A percentile compares a stretch with the other conserved stretches of the same genome.
These are phyloP conservation scores for Asarcornis scutulata DNA, from an alignment of 2,113 vertebrate genomes.

Conservation along the genomic window DNA sequence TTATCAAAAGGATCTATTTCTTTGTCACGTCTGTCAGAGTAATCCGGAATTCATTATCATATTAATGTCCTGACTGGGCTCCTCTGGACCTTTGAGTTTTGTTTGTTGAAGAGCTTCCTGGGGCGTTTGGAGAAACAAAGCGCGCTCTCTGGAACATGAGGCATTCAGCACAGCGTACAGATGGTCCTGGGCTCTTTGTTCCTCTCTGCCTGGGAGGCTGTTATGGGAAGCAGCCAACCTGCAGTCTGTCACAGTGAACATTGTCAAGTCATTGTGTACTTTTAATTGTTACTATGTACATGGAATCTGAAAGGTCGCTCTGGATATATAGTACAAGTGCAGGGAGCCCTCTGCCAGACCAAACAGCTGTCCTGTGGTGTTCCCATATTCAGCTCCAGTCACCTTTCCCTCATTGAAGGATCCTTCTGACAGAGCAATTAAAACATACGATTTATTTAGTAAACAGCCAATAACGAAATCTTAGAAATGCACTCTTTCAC, in stretches of 20 bases:
- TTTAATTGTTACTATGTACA: slow-evolving; percentile 81
- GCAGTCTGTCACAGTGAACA: slow-evolving; percentile 78
- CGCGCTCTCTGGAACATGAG: slow-evolving; percentile 74
- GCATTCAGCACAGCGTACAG: slow-evolving; percentile 76
- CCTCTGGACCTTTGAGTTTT: slow-evolving; percentile 76
- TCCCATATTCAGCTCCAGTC: slow-evolving; percentile 71
- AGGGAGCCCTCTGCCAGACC: slow-evolving; percentile 75
- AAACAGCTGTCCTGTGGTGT: slow-evolving; percentile 75
- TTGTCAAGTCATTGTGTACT: slow-evolving; percentile 75
- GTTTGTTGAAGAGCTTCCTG: slow-evolving; percentile 80
- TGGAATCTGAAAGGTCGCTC: slow-evolving; percentile 76
- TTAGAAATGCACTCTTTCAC: slow-evolving; percentile 50
- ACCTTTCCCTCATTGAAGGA: slow-evolving; percentile 72
- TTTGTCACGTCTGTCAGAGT: slow-evolving; percentile 74
- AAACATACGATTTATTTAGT: slow-evolving; percentile 74
- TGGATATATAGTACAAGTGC: slow-evolving; percentile 77
- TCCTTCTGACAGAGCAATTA: slow-evolving; percentile 75
- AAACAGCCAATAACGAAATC: slow-evolving; percentile 60
- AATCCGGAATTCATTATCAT: slow-evolving; percentile 77
- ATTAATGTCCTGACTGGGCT: slow-evolving; percentile 73
- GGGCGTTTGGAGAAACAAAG: slow-evolving; percentile 77
- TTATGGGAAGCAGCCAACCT: slow-evolving; percentile 79
- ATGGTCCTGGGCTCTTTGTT: slow-evolving; percentile 76
- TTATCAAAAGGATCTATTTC: slow-evolving; percentile 66
- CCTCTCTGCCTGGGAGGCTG: slow-evolving; percentile 75